A percentile compares a stretch with the other conserved stretches of the same genome.
Conservation (phyloP, 2,797 vertebrate species). For the Anomalospiza imberbis region DNA sequence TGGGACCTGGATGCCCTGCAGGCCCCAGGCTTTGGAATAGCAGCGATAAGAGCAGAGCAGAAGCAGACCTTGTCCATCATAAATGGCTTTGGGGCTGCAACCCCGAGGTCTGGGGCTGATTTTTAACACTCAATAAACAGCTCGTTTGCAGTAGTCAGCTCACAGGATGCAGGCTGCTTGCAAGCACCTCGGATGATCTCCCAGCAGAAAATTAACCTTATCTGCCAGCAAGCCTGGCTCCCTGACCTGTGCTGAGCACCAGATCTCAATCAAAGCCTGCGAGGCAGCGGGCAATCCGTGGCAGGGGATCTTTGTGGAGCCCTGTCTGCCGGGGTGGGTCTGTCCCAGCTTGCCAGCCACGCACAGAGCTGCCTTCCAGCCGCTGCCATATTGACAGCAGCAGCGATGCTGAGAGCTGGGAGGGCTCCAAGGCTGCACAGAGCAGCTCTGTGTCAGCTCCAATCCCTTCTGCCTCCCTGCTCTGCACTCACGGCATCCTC, state of each 20-base stretch:
- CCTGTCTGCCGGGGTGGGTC: background rate
- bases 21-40: background rate
- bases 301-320: background rate
- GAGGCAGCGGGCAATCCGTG: accelerated
- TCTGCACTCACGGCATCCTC: background rate
- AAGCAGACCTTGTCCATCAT: background rate
- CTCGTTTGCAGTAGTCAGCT: background rate
- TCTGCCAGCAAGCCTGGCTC: background rate
- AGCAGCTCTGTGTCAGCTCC: constrained; percentile 42
- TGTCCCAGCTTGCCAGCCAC: background rate
- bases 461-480: constrained; percentile 42
- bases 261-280: background rate
- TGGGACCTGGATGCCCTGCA: background rate
- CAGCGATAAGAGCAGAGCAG: background rate
- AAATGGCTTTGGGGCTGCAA: constrained; percentile 19
- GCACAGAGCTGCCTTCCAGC: background rate
- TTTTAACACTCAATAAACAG: background rate
- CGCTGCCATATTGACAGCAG: constrained; percentile 42
- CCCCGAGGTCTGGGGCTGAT: background rate
- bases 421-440: constrained; percentile 39
- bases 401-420: constrained; percentile 22
- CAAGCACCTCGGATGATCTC: background rate
- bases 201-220: background rate
- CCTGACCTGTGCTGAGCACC: background rate
- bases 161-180: background rate